phyloP scores from a whole-genome alignment of 2,113 vertebrate genomes.

The Notarius lentiginosus region DNA sequence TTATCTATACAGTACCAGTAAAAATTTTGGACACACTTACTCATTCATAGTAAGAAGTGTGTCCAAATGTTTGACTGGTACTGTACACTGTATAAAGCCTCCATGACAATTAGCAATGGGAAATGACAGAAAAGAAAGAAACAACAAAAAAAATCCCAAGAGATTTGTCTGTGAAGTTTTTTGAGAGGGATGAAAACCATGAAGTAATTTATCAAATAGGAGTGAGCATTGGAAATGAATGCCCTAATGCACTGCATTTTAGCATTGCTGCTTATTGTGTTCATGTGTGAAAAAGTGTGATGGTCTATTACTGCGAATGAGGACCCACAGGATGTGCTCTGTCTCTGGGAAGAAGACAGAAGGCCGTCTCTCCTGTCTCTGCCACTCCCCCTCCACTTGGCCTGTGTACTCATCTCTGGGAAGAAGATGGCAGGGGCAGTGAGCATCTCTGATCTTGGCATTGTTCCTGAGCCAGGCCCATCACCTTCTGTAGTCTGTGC shows the following conservation, averaged over 20 bases:
- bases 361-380: conserved; percentile 2
- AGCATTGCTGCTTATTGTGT: neutral
- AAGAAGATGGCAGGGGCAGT: conserved; percentile 23
- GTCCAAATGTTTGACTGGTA: no score
- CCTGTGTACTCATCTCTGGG: conserved; percentile 21
- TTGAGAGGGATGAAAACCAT: conserved; percentile 32
- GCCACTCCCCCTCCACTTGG: conserved; percentile 3
- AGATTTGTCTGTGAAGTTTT: conserved; percentile 25
- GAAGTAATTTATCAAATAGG: neutral
- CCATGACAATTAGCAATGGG: conserved; percentile 28
- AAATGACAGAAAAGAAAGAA: conserved; percentile 28
- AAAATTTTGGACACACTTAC: no score
- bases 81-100: neutral
- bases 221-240: conserved; percentile 2
- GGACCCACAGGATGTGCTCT: neutral
- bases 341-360: neutral
- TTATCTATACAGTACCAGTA: neutral
- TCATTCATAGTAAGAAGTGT: no score
- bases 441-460: conserved; percentile 49
- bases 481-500: conserved; percentile 60
- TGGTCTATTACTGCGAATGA: neutral
- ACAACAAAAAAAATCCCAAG: conserved; percentile 35
- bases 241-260: neutral
- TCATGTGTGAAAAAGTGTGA: neutral
- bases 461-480: conserved; percentile 55